These are phyloP conservation scores for Pristionchus exspectatus DNA, from an alignment of 2,888 invertebrate species.

Conservation along the genomic window DNA sequence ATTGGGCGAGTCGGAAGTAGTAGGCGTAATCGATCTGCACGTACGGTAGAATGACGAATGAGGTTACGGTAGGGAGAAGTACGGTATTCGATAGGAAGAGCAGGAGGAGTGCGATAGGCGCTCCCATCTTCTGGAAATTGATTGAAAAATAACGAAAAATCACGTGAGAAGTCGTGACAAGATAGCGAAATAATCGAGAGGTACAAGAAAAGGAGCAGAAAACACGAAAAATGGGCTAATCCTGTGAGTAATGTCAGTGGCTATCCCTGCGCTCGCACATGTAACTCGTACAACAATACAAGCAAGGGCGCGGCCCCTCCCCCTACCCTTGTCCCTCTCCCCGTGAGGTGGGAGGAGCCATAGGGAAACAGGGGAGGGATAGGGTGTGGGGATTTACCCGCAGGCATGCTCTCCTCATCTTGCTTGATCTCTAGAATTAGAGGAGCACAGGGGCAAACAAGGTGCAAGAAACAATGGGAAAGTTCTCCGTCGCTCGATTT, in stretches of 20 bases:
- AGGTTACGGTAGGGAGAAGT: slow-evolving; percentile 12
- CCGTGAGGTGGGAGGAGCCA: slow-evolving; percentile 14
- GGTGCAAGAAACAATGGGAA: slow-evolving; percentile 30
- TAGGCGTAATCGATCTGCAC: slow-evolving; percentile 77
- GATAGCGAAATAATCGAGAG: too few relatives aligned
- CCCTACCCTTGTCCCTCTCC: slow-evolving; percentile 42
- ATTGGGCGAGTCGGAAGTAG: slow-evolving; percentile 74
- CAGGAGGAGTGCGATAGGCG: neutral
- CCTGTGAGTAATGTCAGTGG: neutral
- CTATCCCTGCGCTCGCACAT: neutral
- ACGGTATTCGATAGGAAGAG: neutral
- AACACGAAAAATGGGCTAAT: slow-evolving; percentile 8
- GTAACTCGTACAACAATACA: slow-evolving; percentile 27
- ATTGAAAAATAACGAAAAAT: neutral
- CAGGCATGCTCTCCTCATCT: neutral
- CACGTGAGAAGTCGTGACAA: neutral
- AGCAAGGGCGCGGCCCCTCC: slow-evolving; percentile 38
- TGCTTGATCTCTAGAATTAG: neutral
- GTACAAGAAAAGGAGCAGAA: neutral
- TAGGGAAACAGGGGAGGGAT: neutral
- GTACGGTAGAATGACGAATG: slow-evolving; percentile 74
- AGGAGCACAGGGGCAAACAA: neutral
- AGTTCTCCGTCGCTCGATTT: neutral
- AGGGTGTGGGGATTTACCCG: neutral
- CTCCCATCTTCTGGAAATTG: slow-evolving; percentile 5